A percentile compares a stretch with the other conserved stretches of the same genome.
phyloP scores from a whole-genome alignment of 2,888 invertebrate genomes.

The Cantharis rustica region DNA sequence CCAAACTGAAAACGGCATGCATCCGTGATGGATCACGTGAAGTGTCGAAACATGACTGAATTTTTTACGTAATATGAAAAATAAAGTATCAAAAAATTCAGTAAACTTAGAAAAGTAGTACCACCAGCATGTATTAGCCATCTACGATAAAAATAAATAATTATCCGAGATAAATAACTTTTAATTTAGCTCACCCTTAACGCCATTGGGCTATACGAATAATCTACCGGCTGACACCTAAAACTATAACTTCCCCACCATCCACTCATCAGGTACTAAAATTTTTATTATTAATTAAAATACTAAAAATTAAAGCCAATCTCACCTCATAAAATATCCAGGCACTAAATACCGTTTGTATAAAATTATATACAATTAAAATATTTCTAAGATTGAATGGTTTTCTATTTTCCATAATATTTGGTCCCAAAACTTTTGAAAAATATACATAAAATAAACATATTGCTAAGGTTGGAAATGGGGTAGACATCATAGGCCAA shows the following conservation, averaged over 20 bases:
- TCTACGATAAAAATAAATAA: slow-evolving; percentile 61
- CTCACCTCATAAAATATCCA: slow-evolving; percentile 86
- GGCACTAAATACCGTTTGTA: slow-evolving; percentile 87
- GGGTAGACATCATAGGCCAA: slow-evolving; percentile 94
- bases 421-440: slow-evolving; percentile 82
- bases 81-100: slow-evolving; percentile 92
- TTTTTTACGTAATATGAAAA: slow-evolving; percentile 94
- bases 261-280: slow-evolving; percentile 62
- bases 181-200: slow-evolving; percentile 61
- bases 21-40: slow-evolving; percentile 93
- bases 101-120: slow-evolving; percentile 94
- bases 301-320: slow-evolving; percentile 9
- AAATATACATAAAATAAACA: slow-evolving; percentile 88
- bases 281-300: slow-evolving; percentile 10
- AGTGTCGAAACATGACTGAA: slow-evolving; percentile 87
- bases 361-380: slow-evolving; percentile 85
- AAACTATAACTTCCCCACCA: slow-evolving; percentile 79
- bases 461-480: slow-evolving; percentile 86
- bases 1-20: slow-evolving; percentile 95
- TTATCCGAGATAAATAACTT: not conserved
- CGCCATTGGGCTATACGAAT: slow-evolving; percentile 69
- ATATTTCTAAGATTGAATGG: slow-evolving; percentile 81
- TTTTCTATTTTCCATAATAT: slow-evolving; percentile 87
- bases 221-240: slow-evolving; percentile 83
- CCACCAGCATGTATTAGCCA: slow-evolving; percentile 88